Conservation (phyloP, 1,140 invertebrate genomes). For the Yoshiicerus persimilis region DNA sequence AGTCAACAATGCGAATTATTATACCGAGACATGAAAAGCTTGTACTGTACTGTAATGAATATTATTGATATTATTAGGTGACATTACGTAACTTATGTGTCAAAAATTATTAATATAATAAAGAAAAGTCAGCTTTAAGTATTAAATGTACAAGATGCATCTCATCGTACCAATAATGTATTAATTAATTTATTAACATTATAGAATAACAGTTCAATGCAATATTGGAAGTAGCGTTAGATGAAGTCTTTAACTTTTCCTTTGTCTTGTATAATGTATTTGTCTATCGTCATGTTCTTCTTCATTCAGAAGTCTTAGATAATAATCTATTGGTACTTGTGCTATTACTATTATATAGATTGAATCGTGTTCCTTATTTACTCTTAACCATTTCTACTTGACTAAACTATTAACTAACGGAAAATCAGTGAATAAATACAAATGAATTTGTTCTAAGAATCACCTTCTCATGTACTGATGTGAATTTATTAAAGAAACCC, state of each 20-base stretch:
- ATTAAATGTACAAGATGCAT: neutral
- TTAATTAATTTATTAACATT: neutral
- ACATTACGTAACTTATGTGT: neutral
- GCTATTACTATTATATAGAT: too few relatives aligned
- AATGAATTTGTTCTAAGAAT: neutral
- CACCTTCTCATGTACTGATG: too few relatives aligned
- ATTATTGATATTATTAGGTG: too few relatives aligned
- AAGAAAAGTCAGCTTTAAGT: neutral
- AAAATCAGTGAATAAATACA: neutral
- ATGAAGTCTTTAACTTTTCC: too few relatives aligned
- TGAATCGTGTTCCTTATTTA: neutral
- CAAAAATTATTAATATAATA: neutral
- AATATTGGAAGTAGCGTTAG: too few relatives aligned
- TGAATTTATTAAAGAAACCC: too few relatives aligned
- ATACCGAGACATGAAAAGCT: too few relatives aligned
- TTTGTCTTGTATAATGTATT: too few relatives aligned
- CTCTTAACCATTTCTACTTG: neutral
- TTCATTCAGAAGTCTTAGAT: too few relatives aligned
- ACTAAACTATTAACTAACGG: neutral
- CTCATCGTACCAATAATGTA: neutral
- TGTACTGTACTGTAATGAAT: too few relatives aligned
- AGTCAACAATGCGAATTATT: neutral
- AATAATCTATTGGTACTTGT: too few relatives aligned
- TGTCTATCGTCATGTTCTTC: too few relatives aligned
- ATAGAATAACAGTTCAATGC: neutral